Evolutionary conservation across 2,888 invertebrate species (phyloP), one percentile per base, ranked within the genome.

Genomic region (Metopia argyrocephala): DNA sequence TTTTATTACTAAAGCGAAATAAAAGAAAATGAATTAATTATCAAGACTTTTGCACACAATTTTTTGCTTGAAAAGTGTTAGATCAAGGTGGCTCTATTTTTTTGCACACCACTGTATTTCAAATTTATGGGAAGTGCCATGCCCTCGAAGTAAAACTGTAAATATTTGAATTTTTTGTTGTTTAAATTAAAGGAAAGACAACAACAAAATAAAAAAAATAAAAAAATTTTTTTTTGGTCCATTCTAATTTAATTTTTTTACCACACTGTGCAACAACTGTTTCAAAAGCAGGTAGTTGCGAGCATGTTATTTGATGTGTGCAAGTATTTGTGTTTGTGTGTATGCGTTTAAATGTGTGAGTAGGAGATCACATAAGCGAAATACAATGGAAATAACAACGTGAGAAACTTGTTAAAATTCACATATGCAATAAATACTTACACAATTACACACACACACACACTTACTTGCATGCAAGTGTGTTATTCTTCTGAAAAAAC

Each of bases 151-250:
- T n/a, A n/a, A n/a, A n/a, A n/a, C n/a, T n/a, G n/a, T n/a, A n/a
- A n/a, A n/a, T n/a, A n/a, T n/a, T n/a, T n/a, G n/a, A n/a, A n/a
- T n/a, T n/a, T n/a, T n/a, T n/a, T n/a, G n/a, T n/a, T n/a, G n/a
- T n/a, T n/a, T 27, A 28, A 71, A 71, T 71, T 54, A 27, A 62
- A n/a, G 46, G 28, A 71, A 54, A 50, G 50, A 23, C 28, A 9
- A 56, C 20, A 45, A 56, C 18, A 27, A 28, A 59, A 71, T 12
- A 61, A 45, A 46, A 18, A 1, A 12, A 5, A 3, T 20, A 62
- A 52, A 71, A 61, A 59, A n/a, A n/a, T n/a, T n/a, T n/a, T 38
- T 15, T 9, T 15, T 38, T 12, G 15, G 48, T 0, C 27, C n/a
- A 21, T 25, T 1, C 12, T 25, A n/a, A 25, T 54, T 5, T 27